Evolutionary conservation across 37 sponge, comb jelly and placozoan genomes (phyloP).

Genomic region (Oopsacas minuta): DNA sequence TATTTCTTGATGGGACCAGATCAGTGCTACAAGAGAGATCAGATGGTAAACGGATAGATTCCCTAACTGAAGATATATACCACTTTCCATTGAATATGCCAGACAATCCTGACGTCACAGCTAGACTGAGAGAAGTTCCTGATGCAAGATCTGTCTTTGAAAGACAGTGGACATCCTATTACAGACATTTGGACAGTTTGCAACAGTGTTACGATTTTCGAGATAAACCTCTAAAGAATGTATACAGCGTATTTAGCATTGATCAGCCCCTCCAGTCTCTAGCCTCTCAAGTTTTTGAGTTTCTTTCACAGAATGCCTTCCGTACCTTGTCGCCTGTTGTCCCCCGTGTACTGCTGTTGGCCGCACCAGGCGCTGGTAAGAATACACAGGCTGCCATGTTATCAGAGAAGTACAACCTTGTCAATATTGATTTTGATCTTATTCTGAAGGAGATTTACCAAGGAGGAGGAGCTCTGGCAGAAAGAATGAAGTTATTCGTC

Average conservation of each 20-base stretch:
- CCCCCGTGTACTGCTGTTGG: slow-evolving; percentile 73
- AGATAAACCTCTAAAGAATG: neutral
- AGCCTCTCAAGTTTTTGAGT: slow-evolving; percentile 34
- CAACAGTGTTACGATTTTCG: slow-evolving; percentile 32
- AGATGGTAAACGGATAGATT: slow-evolving; percentile 76
- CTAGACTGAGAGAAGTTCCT: slow-evolving; percentile 37
- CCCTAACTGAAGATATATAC: slow-evolving; percentile 88
- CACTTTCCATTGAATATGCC: slow-evolving; percentile 64
- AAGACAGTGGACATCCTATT: neutral
- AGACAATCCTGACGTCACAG: slow-evolving; percentile 33
- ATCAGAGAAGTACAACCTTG: slow-evolving; percentile 57
- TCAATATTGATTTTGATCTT: slow-evolving; percentile 49
- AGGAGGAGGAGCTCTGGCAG: slow-evolving; percentile 42
- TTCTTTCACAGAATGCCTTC: slow-evolving; percentile 34
- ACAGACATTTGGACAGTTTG: slow-evolving; percentile 37
- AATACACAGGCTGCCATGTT: slow-evolving; percentile 57
- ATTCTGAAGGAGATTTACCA: slow-evolving; percentile 34
- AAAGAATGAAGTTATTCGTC: slow-evolving; percentile 67
- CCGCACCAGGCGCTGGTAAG: slow-evolving; percentile 84
- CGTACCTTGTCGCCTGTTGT: slow-evolving; percentile 56
- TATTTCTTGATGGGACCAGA: slow-evolving; percentile 65
- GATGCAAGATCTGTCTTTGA: neutral
- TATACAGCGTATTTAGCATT: slow-evolving; percentile 42
- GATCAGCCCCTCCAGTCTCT: slow-evolving; percentile 83
- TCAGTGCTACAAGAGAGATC: slow-evolving; percentile 60